Evolutionary conservation across 2,113 vertebrate genomes (phyloP).

Genomic region (Passer domesticus): DNA sequence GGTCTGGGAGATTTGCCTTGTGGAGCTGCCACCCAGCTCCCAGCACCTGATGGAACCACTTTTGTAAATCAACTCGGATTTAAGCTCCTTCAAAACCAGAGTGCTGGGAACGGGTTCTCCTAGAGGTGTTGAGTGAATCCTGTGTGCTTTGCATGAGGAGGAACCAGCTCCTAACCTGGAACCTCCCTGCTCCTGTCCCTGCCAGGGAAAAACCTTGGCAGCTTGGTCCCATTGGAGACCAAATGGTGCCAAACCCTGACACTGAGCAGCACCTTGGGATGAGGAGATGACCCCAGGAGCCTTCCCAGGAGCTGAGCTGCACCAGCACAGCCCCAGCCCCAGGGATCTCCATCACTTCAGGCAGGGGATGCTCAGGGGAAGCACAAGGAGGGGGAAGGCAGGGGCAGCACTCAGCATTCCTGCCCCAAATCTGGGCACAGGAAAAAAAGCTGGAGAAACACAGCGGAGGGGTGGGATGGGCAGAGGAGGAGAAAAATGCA

Average conservation of each 20-base stretch:
- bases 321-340: background rate
- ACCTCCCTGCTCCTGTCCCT: background rate
- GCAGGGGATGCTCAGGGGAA: background rate
- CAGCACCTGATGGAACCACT: background rate
- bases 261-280: background rate
- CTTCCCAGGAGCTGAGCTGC: accelerated
- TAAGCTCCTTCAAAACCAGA: background rate
- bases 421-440: background rate
- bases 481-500: background rate
- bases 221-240: background rate
- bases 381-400: background rate
- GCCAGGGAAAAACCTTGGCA: background rate
- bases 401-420: background rate
- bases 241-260: background rate
- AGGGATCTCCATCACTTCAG: background rate
- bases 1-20: background rate
- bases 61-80: background rate
- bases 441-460: background rate
- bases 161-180: background rate
- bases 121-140: background rate
- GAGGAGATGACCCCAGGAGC: background rate
- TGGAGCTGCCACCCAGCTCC: background rate
- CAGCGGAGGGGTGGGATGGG: background rate
- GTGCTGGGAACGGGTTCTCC: background rate
- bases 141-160: accelerated